Evolutionary conservation across 2,888 invertebrate genomes (phyloP), one percentile per base, ranked within the genome.

Genomic region (Lissonota sp.): DNA sequence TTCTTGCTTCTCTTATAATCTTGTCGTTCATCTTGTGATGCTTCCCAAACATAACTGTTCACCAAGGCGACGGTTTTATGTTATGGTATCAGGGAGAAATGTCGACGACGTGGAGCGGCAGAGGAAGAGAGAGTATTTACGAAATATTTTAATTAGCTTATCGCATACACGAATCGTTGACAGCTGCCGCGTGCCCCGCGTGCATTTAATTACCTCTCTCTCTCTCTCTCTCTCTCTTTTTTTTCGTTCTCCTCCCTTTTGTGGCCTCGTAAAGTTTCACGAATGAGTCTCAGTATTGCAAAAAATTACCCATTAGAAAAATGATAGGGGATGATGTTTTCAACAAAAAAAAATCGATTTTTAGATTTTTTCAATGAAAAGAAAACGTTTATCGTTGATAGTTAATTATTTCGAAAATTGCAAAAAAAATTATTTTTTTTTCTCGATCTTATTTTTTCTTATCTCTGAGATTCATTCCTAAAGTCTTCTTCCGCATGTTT

Each of bases 81-180:
- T 49, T 49, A 49, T 53, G 26, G 26, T 26, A 26, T 26, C 26
- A 26, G 14, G 39, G 70, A 62, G 78, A 72, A 46, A 78, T 63
- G 77, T 71, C 72, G 74, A 67, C 71, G 77, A 26, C 26, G 26
- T 26, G 26, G 26, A 26, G 26, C 26, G 26, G 3, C 1, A 26
- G 26, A 26, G 26, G 3, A 26, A 26, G 26, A 26, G 26, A 26
- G 1, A 67, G 70, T 87, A 87, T 87, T 88, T 89, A 88, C 88
- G 88, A 91, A 91, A 92, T 90, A 91, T 92, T 91, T 92, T 92
- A 92, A 92, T 92, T 92, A 91, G 88, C 91, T 92, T 92, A 92
- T 92, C 92, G 87, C 66, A 49, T 62, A 67, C 62, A 57, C 73
- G 82, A 88, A 92, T 92, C 92, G 87, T 86, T 89, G 89, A 90